phyloP scores from a whole-genome alignment of 1,140 invertebrate species.

The Drosophila paulistorum region DNA sequence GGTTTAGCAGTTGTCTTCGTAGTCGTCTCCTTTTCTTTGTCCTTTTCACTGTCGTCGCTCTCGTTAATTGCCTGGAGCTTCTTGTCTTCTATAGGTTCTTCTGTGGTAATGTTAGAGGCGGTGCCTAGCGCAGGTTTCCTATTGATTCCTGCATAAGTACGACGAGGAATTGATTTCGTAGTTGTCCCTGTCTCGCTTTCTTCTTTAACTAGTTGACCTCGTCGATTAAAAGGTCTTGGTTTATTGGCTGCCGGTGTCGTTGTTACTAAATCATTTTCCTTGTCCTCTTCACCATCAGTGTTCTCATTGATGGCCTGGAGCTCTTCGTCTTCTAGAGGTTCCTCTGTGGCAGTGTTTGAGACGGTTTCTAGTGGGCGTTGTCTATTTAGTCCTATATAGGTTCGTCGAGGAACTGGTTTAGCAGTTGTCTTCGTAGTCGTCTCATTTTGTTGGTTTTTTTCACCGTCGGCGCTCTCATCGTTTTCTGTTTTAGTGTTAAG shows the following conservation, averaged over 20 bases:
- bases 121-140: conserved; percentile 15
- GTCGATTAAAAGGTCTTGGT: neutral
- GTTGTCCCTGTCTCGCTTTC: conserved; percentile 2
- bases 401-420: neutral
- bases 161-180: conserved; percentile 3
- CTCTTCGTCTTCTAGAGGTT: neutral
- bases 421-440: neutral
- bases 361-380: conserved; percentile 23
- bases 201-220: conserved; percentile 23
- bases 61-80: neutral
- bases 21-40: neutral
- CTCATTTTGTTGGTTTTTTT: neutral
- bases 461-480: neutral
- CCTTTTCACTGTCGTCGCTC: neutral
- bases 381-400: conserved; percentile 21
- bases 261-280: neutral
- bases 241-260: neutral
- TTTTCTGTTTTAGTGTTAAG: neutral
- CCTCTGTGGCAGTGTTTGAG: neutral
- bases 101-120: neutral
- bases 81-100: neutral
- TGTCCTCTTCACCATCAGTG: neutral
- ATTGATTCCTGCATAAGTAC: conserved; percentile 19
- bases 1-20: conserved; percentile 11
- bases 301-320: neutral